phyloP scores from a whole-genome alignment of 2,797 vertebrate species.

The Microcaecilia unicolor region DNA sequence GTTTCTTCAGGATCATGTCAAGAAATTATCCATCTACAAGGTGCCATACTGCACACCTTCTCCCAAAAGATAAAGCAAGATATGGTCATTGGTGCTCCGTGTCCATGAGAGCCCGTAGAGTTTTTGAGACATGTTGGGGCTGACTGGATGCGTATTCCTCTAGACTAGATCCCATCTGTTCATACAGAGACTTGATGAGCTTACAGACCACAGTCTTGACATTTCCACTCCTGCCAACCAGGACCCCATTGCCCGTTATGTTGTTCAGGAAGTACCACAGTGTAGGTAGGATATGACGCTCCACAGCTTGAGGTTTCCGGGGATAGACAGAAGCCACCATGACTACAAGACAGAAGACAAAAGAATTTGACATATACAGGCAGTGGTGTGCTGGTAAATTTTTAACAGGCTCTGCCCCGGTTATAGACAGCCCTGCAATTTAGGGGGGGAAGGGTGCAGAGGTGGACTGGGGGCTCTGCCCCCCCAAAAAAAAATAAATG shows the following conservation, averaged over 20 bases:
- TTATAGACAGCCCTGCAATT: too few species aligned
- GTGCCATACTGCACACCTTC: not conserved
- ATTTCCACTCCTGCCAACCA: not conserved
- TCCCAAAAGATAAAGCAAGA: too few species aligned
- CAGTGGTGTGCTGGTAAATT: too few species aligned
- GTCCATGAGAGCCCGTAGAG: slow-evolving; percentile 26
- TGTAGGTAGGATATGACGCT: slow-evolving; percentile 24
- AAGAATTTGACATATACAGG: not conserved
- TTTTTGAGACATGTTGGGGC: slow-evolving; percentile 5
- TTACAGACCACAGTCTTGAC: slow-evolving; percentile 1
- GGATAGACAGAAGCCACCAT: slow-evolving; percentile 38
- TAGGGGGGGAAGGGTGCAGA: too few species aligned
- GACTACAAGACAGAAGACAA: slow-evolving; percentile 15
- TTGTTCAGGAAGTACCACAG: slow-evolving; percentile 50
- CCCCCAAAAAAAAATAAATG: too few species aligned
- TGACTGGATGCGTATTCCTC: slow-evolving; percentile 22
- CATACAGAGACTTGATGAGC: slow-evolving; percentile 23
- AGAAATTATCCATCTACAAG: too few species aligned
- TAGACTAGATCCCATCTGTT: slow-evolving; percentile 38
- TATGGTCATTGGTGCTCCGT: not conserved
- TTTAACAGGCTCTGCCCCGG: too few species aligned
- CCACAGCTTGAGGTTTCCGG: slow-evolving; percentile 24
- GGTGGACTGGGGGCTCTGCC: too few species aligned
- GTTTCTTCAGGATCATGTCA: too few species aligned
- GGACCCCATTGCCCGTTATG: slow-evolving; percentile 1